Evolutionary conservation across 2,113 vertebrate species (phyloP), one percentile per base, ranked within the genome.

Genomic region (Esox niger): DNA sequence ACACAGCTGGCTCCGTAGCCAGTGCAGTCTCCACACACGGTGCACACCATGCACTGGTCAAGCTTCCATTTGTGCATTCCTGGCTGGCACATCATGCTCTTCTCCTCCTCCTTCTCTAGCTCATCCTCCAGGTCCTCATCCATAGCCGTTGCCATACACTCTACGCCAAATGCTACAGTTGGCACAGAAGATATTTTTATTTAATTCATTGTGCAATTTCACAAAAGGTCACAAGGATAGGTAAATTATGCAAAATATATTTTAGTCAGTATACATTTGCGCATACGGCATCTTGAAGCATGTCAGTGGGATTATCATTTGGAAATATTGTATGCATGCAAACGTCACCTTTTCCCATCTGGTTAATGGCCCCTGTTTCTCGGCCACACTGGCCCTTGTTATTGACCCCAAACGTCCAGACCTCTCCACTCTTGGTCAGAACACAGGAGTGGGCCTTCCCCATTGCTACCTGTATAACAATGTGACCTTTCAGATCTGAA

Each of bases 11-110:
- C 95, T 15, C 97, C 97, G 6, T 99, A 99, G 35, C 97, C 97
- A 0, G 97, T 98, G 82, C 97, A 99, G 76, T 99, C 97, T 7
- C 97, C 97, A 77, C 97, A 99, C 8, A 99, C 96, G 0, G 96
- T 98, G 86, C 97, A 99, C 38, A 99, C 97, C 97, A 99, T 99
- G 77, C 97, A 99, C 88, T 99, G 96, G 72, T 99, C 97, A 90
- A 99, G 70, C 88, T 99, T 99, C 97, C 97, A 99, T 56, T 98
- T 98, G 87, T 99, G 97, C 94, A 97, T 96, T 78, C 97, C 96
- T 3, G 97, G 97, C 73, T 96, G 95, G 76, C 97, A 99, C 97
- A 99, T 99, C 92, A 99, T 94, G 64, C 96, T 96, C 74, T 98
- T 98, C 84, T 98, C 97, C 79, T 98, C 96, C 78, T 98, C 98